A percentile compares a stretch with the other conserved stretches of the same genome.
Evolutionary conservation across 1,140 invertebrate genomes (phyloP).

Genomic region (Drosophila punjabiensis): DNA sequence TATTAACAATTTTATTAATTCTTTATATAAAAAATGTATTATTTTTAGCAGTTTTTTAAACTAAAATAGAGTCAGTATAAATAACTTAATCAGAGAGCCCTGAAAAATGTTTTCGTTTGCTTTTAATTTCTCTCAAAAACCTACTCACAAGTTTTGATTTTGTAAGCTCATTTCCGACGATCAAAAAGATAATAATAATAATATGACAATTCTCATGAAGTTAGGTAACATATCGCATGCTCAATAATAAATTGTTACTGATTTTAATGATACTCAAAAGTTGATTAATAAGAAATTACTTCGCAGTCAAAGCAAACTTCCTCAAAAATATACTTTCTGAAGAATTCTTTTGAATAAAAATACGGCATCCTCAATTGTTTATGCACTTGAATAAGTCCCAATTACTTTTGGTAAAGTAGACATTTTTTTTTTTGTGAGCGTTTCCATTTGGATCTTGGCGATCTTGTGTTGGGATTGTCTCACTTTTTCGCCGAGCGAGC

Average conservation of each 20-base stretch:
- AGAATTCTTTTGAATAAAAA: background rate
- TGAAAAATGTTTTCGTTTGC: background rate
- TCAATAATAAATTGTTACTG: background rate
- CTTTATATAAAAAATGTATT: background rate
- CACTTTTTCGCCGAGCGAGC: slow-evolving; percentile 24
- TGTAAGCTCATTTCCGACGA: background rate
- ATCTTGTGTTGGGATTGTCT: slow-evolving; percentile 20
- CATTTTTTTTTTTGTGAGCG: slow-evolving; percentile 9
- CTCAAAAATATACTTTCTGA: background rate
- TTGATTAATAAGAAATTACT: background rate
- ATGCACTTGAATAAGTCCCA: slow-evolving; percentile 3
- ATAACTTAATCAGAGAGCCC: too few relatives aligned
- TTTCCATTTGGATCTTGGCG: slow-evolving; percentile 28
- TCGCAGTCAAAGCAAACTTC: background rate
- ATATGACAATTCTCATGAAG: background rate
- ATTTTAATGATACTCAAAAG: background rate
- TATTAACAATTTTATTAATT: background rate
- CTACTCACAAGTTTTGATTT: background rate
- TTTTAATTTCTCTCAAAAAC: background rate
- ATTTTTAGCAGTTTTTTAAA: background rate
- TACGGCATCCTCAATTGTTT: slow-evolving; percentile 11
- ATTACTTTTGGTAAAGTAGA: slow-evolving; percentile 26
- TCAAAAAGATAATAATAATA: background rate
- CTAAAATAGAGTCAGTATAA: background rate
- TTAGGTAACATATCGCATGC: too few relatives aligned